Conservation (phyloP, 2,113 vertebrate species). For the Thinocorus orbignyianus region DNA sequence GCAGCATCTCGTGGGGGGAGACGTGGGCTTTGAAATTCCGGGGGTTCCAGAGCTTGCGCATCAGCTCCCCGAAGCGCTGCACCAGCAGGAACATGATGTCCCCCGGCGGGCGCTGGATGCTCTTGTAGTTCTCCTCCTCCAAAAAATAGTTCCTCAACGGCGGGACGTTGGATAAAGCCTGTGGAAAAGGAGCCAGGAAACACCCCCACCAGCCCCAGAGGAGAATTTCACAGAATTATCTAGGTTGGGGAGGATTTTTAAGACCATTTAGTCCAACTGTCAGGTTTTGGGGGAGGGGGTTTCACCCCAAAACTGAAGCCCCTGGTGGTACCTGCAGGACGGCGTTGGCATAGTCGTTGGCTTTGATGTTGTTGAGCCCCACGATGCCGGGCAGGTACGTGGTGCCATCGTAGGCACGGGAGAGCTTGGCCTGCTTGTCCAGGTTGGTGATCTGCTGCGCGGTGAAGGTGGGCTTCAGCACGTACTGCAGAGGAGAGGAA, state of each 20-base stretch:
- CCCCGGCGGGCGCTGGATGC: conserved; percentile 90
- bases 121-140: conserved; percentile 93
- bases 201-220: no score
- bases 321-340: conserved; percentile 84
- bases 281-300: no score
- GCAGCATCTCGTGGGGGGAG: conserved; percentile 97
- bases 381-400: conserved; percentile 96
- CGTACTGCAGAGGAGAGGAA: conserved; percentile 79
- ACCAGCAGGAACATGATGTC: conserved; percentile 98
- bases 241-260: no score
- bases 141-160: conserved; percentile 95
- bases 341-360: conserved; percentile 96
- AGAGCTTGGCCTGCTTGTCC: conserved; percentile 95
- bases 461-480: conserved; percentile 95
- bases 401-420: conserved; percentile 96
- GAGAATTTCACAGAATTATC: no score
- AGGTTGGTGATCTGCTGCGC: conserved; percentile 89
- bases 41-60: conserved; percentile 98
- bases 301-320: no score
- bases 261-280: no score
- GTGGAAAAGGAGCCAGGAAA: accelerated
- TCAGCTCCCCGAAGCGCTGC: conserved; percentile 95
- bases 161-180: conserved; percentile 96
- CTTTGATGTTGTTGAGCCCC: conserved; percentile 97
- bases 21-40: conserved; percentile 98